Evolutionary conservation across 2,888 invertebrate genomes (phyloP).

Genomic region (Rhagophthalmus giganteus): DNA sequence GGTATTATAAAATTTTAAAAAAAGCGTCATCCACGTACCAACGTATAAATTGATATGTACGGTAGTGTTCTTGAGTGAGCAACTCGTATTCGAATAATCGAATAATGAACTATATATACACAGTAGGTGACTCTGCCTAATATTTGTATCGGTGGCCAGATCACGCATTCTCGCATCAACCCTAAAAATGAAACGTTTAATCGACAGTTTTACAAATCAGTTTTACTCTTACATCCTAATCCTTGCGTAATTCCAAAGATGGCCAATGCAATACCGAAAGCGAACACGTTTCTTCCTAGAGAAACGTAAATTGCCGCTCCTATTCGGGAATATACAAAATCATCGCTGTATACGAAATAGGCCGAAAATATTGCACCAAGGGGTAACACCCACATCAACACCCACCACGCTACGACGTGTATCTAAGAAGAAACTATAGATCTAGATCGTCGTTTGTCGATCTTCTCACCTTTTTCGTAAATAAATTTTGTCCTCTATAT

Average conservation of each 20-base stretch:
- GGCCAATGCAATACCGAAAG: constrained; percentile 44
- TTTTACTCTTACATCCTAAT: constrained; percentile 46
- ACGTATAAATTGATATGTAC: constrained; percentile 33
- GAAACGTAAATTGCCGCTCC: constrained; percentile 53
- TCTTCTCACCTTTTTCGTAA: constrained; percentile 33
- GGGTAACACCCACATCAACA: constrained; percentile 1
- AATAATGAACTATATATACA: constrained; percentile 42
- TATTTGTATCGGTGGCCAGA: constrained; percentile 35
- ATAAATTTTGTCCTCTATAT: constrained; percentile 28
- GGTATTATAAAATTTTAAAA: no score
- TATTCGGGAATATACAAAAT: constrained; percentile 47
- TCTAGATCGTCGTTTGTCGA: no score
- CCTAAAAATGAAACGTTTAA: constrained; percentile 5
- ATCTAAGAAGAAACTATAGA: no score
- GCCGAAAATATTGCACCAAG: constrained; percentile 2
- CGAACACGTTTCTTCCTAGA: constrained; percentile 51
- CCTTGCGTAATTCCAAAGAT: constrained; percentile 45
- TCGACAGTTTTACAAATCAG: neutral
- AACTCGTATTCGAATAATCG: constrained; percentile 34
- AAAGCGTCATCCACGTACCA: constrained; percentile 33
- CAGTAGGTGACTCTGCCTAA: constrained; percentile 44
- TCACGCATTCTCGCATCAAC: constrained; percentile 3
- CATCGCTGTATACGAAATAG: constrained; percentile 32
- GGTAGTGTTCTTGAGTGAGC: constrained; percentile 36
- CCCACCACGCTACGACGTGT: constrained; percentile 11